phyloP scores from a whole-genome alignment of 2,113 vertebrate species.

The Amazona guildingii region DNA sequence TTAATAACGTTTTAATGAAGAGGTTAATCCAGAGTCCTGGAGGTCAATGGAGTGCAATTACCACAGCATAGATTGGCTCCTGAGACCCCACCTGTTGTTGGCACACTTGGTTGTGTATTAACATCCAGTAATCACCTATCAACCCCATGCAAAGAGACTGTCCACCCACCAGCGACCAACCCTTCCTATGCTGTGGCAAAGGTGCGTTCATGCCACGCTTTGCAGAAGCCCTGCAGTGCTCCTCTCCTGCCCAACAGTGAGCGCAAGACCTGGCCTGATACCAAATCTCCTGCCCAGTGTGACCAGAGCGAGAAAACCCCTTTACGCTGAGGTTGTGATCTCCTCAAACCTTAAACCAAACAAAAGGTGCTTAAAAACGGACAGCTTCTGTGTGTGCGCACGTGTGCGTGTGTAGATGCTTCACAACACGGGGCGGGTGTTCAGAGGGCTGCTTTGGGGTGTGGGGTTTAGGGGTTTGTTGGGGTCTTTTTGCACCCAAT shows the following conservation, averaged over 20 bases:
- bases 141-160: background rate
- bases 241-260: background rate
- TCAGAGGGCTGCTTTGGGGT: background rate
- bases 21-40: background rate
- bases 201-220: background rate
- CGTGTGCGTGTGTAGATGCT: background rate
- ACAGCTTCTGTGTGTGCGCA: background rate
- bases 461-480: background rate
- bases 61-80: background rate
- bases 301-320: background rate
- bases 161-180: background rate
- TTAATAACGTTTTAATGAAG: slow-evolving; percentile 22
- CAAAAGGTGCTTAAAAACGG: slow-evolving; percentile 59
- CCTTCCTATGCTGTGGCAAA: background rate
- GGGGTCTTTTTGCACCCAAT: slow-evolving; percentile 50
- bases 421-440: slow-evolving; percentile 47
- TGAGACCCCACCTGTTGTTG: background rate
- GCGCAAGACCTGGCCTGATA: background rate
- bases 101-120: background rate
- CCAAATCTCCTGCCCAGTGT: background rate
- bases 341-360: background rate
- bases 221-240: background rate
- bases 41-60: background rate
- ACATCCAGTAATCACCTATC: background rate
- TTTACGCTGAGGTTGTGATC: background rate